phyloP scores from a whole-genome alignment of 2,113 vertebrate genomes.

The Ceyx cyanopectus region DNA sequence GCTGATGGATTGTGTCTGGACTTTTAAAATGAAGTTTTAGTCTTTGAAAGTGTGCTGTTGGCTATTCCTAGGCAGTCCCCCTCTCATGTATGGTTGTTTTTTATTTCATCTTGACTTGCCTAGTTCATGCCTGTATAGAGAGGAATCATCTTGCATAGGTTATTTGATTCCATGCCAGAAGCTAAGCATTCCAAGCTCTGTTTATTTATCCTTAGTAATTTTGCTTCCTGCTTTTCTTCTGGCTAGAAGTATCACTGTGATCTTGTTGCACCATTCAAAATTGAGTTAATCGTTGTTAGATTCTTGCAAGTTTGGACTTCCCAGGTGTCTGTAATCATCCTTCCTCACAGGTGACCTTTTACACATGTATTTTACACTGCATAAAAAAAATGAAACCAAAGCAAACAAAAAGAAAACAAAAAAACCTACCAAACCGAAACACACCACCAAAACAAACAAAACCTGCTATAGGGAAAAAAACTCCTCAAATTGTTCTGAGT shows the following conservation, averaged over 20 bases:
- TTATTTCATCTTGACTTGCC: background rate
- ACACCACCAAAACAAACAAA: background rate
- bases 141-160: constrained; percentile 11
- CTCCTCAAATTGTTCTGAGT: background rate
- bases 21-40: background rate
- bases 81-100: background rate
- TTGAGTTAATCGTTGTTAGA: background rate
- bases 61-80: background rate
- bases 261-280: background rate
- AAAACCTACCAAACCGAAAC: no score
- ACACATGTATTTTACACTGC: background rate
- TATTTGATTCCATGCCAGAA: constrained; percentile 51
- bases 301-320: background rate
- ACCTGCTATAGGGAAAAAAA: background rate
- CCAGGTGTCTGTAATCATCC: background rate
- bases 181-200: constrained; percentile 37
- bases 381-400: background rate
- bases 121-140: background rate
- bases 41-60: background rate
- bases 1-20: background rate
- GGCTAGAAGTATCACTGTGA: background rate
- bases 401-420: no score
- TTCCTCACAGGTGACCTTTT: background rate
- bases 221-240: background rate
- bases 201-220: constrained; percentile 26